Percentiles rank a stretch among this genome's conserved stretches.
Evolutionary conservation across 2,797 vertebrate genomes (phyloP).

Genomic region (Neostethus bicornis): DNA sequence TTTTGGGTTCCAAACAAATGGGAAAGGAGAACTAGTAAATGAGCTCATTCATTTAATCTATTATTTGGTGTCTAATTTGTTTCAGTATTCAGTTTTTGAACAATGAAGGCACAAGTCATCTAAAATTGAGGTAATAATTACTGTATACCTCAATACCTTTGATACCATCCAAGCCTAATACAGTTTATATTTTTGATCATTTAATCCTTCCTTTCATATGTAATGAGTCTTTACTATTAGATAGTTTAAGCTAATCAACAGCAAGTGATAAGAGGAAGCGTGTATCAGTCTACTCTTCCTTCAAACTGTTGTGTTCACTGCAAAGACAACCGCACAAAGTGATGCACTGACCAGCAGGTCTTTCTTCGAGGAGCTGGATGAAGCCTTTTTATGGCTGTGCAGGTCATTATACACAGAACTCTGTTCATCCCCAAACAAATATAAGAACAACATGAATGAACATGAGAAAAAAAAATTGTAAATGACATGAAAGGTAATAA

Average conservation of each 20-base stretch:
- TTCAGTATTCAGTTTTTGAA: too few relatives aligned
- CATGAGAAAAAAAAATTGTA: conserved; percentile 14
- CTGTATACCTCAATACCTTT: too few relatives aligned
- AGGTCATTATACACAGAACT: conserved; percentile 86
- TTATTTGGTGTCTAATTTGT: too few relatives aligned
- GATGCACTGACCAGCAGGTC: conserved; percentile 88
- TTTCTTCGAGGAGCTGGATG: conserved; percentile 81
- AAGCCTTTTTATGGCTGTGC: conserved; percentile 80
- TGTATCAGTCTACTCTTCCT: conserved; percentile 23
- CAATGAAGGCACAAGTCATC: too few relatives aligned
- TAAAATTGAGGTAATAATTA: too few relatives aligned
- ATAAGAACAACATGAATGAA: background rate
- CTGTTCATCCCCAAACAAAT: conserved; percentile 69
- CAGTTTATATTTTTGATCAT: too few relatives aligned
- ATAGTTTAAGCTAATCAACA: conserved; percentile 9
- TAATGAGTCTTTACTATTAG: conserved; percentile 10
- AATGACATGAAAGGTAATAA: conserved; percentile 14
- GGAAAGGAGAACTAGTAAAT: too few relatives aligned
- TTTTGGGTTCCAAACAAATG: too few relatives aligned
- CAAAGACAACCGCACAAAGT: conserved; percentile 19
- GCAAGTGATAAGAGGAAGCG: conserved; percentile 26
- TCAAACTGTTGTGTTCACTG: conserved; percentile 35
- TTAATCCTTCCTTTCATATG: too few relatives aligned
- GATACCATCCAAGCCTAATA: too few relatives aligned
- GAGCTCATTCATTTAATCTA: too few relatives aligned